Conservation (phyloP, 2,797 vertebrate genomes). For the Esox masquinongy region DNA sequence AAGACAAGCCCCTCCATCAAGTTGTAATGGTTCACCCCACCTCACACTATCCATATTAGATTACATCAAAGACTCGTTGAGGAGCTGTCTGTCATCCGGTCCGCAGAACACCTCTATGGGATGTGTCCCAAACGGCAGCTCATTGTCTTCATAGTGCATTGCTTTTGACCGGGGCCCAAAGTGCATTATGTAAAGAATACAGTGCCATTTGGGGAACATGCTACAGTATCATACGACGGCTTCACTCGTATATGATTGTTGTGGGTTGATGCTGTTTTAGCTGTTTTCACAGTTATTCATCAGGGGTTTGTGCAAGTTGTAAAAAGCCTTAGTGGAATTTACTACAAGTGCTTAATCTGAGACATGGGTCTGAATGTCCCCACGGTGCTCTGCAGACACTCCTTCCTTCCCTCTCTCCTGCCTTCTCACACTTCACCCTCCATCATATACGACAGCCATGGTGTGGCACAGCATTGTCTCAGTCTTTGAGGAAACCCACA, state of each 20-base stretch:
- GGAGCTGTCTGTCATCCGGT: conserved; percentile 45
- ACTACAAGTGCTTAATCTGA: neutral
- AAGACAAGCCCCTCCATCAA: conserved; percentile 68
- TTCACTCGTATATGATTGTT: conserved; percentile 15
- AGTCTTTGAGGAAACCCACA: neutral
- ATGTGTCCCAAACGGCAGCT: neutral
- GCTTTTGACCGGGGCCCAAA: neutral
- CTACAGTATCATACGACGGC: conserved; percentile 30
- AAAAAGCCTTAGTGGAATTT: neutral
- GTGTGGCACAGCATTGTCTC: neutral
- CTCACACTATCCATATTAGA: conserved; percentile 69
- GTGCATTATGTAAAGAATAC: neutral
- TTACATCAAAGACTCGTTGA: conserved; percentile 71
- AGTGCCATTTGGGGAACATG: neutral
- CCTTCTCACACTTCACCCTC: neutral
- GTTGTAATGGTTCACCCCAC: conserved; percentile 64
- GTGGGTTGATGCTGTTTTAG: conserved; percentile 22
- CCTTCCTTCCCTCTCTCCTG: neutral
- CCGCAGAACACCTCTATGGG: conserved; percentile 32
- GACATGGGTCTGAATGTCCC: neutral
- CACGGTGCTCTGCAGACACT: conserved; percentile 5
- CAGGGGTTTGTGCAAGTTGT: conserved; percentile 10
- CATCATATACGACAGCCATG: neutral
- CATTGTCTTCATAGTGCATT: neutral
- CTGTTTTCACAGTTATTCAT: conserved; percentile 24